phyloP scores from a whole-genome alignment of 2,113 vertebrate genomes.

The Mesitornis unicolor region DNA sequence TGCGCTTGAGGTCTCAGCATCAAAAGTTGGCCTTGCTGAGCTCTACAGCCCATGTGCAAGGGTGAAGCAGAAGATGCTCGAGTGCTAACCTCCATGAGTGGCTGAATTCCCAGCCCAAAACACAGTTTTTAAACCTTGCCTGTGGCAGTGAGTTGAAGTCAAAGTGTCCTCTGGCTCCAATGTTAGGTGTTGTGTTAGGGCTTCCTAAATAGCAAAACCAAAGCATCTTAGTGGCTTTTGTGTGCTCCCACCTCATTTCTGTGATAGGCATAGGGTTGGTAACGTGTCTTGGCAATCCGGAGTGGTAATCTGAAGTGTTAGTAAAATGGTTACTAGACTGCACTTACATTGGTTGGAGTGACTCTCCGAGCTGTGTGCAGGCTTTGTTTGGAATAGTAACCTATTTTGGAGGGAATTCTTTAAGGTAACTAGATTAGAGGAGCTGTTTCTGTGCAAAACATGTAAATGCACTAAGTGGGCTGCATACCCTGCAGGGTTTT shows the following conservation, averaged over 20 bases:
- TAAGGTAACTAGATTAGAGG: background rate
- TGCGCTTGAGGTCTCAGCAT: fast-evolving
- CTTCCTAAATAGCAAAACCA: background rate
- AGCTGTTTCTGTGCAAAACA: background rate
- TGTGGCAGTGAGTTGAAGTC: background rate
- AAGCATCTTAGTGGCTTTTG: background rate
- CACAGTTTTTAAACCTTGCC: background rate
- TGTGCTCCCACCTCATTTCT: background rate
- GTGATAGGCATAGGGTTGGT: background rate
- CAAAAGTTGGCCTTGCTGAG: background rate
- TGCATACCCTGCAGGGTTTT: background rate
- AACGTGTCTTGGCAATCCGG: fast-evolving
- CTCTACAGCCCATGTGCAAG: background rate
- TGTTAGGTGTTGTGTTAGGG: background rate
- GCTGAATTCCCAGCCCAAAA: background rate
- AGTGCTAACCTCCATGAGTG: background rate
- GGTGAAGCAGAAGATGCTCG: background rate
- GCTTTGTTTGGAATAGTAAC: background rate
- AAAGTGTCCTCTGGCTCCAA: fast-evolving
- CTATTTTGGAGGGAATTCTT: background rate
- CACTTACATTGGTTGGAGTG: background rate
- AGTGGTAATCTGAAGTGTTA: background rate
- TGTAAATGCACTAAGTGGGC: background rate
- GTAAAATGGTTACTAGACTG: background rate
- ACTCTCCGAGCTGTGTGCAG: background rate